Conservation (phyloP, 1,140 invertebrate genomes). For the Ericerus pela region DNA sequence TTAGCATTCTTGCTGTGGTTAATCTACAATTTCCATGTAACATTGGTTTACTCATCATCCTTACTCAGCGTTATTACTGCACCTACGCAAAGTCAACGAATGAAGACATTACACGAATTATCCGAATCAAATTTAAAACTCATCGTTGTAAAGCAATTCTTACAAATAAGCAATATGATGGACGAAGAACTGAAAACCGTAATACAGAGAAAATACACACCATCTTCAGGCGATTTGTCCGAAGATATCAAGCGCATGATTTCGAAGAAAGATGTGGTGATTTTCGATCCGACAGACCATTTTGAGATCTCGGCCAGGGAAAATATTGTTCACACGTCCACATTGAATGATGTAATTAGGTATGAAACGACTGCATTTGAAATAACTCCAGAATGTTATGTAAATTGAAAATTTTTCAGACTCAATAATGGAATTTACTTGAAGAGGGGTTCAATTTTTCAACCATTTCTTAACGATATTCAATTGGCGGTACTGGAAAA, state of each 20-base stretch:
- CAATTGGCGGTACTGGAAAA: background rate
- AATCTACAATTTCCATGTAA: conserved; percentile 2
- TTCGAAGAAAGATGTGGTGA: background rate
- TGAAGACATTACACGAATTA: background rate
- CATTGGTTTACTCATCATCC: background rate
- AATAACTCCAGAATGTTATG: background rate
- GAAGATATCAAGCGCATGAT: background rate
- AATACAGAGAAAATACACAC: background rate
- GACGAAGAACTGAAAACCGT: background rate
- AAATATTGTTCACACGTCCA: background rate
- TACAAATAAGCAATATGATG: background rate
- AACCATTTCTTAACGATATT: background rate
- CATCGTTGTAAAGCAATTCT: background rate
- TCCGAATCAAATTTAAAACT: background rate
- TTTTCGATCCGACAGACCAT: background rate
- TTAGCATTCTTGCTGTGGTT: background rate
- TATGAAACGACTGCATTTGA: background rate
- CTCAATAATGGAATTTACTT: background rate
- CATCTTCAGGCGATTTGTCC: background rate
- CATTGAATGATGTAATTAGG: background rate
- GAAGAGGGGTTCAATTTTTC: background rate
- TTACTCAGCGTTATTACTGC: background rate
- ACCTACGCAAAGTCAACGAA: background rate
- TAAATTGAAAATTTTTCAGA: background rate
- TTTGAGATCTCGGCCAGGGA: background rate